Evolutionary conservation across 1,140 invertebrate species (phyloP), one percentile per base, ranked within the genome.

Genomic region (Thaumetopoea pityocampa): DNA sequence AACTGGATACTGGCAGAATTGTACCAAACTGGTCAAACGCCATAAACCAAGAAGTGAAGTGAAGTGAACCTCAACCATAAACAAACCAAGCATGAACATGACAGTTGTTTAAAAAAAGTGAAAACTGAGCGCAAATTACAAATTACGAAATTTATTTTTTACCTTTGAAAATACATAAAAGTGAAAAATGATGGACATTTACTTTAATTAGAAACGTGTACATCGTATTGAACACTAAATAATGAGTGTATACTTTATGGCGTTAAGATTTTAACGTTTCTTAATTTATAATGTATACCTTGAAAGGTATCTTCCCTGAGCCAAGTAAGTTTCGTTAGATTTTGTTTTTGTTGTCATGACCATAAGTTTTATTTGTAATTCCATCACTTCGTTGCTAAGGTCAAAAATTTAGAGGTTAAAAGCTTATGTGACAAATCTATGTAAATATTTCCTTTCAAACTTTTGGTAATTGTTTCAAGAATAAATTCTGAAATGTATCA

Each of bases 241-340:
- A 66, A 82, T 79, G 73, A 76, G 71, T 79, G 78, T 68, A 54
- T 64, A 58, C 69, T 67, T 69, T 63, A 43, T 69, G 42, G n/a
- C 59, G 45, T 51, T 62, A 54, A 56, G 54, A 56, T 42, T 62
- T 66, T 56, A 43, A 62, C 51, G 48, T 65, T 61, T 58, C 50
- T 52, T 67, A 46, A 48, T 42, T 51, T n/a, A 73, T 22, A 42
- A 85, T 85, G 81, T 82, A 82, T 71, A 87, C 86, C 53, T 78
- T 88, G 47, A 82, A 85, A 54, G 87, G 87, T 33, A 76, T 88
- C 69, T 88, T 88, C 65, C 87, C 87, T 37, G 86, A 87, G 53
- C 82, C 85, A 44, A 87, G 87, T 88, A 74, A 86, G 86, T 87
- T 34, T 32, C 30, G 41, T 52, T 55, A 29, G n/a, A n/a, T 46